These are phyloP conservation scores for Alviniconcha marisindica DNA, from an alignment of 1,140 invertebrate species.

Conservation along the genomic window DNA sequence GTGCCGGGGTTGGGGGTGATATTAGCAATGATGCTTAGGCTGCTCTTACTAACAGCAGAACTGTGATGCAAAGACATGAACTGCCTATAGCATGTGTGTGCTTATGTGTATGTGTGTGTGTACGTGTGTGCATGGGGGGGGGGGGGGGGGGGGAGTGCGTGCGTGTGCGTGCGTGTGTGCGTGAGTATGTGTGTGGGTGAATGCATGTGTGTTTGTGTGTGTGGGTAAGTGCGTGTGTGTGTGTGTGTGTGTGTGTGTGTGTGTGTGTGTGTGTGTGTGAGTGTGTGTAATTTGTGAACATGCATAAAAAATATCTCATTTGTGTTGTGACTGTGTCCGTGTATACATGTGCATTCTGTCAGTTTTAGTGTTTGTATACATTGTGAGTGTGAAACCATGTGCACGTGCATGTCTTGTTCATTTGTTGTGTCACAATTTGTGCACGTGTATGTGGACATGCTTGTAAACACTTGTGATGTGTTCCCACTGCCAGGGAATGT, in stretches of 20 bases:
- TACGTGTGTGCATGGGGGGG: not conserved
- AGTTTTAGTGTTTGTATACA: not conserved
- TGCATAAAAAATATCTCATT: no score
- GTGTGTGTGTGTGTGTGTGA: not conserved
- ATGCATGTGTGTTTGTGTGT: not conserved
- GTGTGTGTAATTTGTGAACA: not conserved
- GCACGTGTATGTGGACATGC: not conserved
- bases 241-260: not conserved
- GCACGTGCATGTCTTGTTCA: not conserved
- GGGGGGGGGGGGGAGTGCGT: not conserved
- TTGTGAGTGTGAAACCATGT: not conserved
- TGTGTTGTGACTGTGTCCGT: not conserved
- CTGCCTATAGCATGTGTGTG: no score
- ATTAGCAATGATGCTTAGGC: no score
- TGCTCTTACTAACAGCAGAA: no score
- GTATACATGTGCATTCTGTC: not conserved
- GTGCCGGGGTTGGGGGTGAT: no score
- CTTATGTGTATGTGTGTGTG: not conserved
- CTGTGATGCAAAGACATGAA: no score
- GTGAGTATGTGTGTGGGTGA: not conserved
- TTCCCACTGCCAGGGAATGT: no score
- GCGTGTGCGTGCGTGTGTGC: not conserved
- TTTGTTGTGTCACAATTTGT: not conserved
- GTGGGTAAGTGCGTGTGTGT: not conserved
- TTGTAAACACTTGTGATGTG: no score